Percentiles rank a stretch among this genome's conserved stretches.
Conservation (phyloP, 2,888 invertebrate species). For the Ectobius pallidus region DNA sequence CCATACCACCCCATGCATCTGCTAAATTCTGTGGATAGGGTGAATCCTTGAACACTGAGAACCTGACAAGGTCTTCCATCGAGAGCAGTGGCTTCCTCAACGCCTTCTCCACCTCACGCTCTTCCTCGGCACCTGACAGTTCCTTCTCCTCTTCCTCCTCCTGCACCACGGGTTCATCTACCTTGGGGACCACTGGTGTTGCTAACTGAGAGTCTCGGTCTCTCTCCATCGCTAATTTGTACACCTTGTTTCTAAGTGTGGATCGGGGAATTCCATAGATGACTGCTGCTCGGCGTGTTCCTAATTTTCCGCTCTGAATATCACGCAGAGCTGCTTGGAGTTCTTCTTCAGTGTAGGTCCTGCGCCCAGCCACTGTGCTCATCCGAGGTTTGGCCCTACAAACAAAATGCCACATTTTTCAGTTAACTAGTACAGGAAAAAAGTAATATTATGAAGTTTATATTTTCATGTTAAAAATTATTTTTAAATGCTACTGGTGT, state of each 20-base stretch:
- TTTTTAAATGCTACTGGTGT: too few species aligned
- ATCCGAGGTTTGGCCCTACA: constrained; percentile 73
- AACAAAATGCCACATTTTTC: constrained; percentile 44
- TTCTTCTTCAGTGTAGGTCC: constrained; percentile 95
- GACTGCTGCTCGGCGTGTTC: constrained; percentile 90
- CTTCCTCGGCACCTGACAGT: constrained; percentile 64
- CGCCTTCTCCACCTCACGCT: constrained; percentile 65
- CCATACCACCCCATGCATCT: constrained; percentile 50
- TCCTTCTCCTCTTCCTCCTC: constrained; percentile 62
- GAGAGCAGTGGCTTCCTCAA: constrained; percentile 62
- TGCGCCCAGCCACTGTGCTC: constrained; percentile 61
- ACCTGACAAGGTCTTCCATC: constrained; percentile 64
- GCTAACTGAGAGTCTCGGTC: constrained; percentile 63
- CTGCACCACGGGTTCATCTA: constrained; percentile 42
- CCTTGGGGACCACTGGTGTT: background rate
- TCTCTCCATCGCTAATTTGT: constrained; percentile 77
- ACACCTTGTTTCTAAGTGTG: constrained; percentile 92
- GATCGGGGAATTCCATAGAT: constrained; percentile 97
- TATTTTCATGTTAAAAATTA: too few species aligned
- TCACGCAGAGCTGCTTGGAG: constrained; percentile 92
- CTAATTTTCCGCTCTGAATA: constrained; percentile 90
- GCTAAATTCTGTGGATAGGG: constrained; percentile 37
- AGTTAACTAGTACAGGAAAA: too few species aligned
- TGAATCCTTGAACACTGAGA: constrained; percentile 53
- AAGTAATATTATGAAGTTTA: too few species aligned